Base-by-base conservation (phyloP, 2,113 vertebrate species). In the Nothocercus nigrocapillus region DNA sequence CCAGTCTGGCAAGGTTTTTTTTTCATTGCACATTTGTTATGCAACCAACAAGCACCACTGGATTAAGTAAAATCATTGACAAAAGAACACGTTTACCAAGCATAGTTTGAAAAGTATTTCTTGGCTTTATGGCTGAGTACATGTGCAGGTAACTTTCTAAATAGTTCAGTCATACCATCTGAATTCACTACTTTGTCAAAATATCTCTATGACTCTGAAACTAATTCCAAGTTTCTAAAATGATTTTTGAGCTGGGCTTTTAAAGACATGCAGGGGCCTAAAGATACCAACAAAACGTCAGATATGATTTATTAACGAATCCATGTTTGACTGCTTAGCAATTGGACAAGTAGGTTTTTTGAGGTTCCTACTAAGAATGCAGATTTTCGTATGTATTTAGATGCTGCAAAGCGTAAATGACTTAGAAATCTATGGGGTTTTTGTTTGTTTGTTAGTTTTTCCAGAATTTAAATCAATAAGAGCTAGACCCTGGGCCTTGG, bases 401-500 rank as follows among this genome's bases (percentile, higher is more conserved):
- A 20, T 58, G 13, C 18, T 45, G 16, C 8, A 20, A 59, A 11
- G 24, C 10, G 21, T 42, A 42, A 74, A 40, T 34, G 32, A 59
- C 32, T 34, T 61, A 13, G 30, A 24, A 59, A 14, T 66, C 6
- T 47, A 36, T 11, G 21, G 3, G 13, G 22, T 22, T 17, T 51
- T 42, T 76, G 36, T 12, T 42, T 42, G 11, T 34, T 22, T 17
- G 30, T 36, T 77, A 38, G 11, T 34, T 22, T 13, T 16, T 16
- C 15, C 40, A 64, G 24, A 81, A 58, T 20, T 7, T 18, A 81
- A 90, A 72, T 28, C 17, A 67, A 2, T 73, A 34, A 9, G 14
- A 32, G 20, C 34, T 3, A n/a, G 8, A 73, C 24, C 11, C 0
- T 3, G 24, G 42, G 36, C 3, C 68, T 69, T 4, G 2, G 4